Evolutionary conservation across 1,140 invertebrate genomes (phyloP).

Genomic region (Lordiphosa collinella): DNA sequence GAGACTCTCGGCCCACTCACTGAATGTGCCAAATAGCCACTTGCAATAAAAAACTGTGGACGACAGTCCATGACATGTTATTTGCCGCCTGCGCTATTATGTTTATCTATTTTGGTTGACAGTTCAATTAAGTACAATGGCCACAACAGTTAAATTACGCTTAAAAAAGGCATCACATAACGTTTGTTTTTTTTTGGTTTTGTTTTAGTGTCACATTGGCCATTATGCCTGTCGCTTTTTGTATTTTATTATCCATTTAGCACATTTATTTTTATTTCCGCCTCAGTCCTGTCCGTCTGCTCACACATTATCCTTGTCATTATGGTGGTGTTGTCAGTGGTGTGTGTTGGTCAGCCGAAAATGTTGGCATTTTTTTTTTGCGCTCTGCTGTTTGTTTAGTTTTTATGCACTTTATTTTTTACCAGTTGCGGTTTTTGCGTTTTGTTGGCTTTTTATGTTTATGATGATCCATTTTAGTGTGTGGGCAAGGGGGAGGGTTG

Average conservation of each 20-base stretch:
- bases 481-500: conserved; percentile 23
- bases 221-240: conserved; percentile 70
- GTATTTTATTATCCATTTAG: conserved; percentile 77
- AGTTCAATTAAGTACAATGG: conserved; percentile 75
- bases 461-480: conserved; percentile 45
- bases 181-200: conserved; percentile 23
- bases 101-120: conserved; percentile 69
- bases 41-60: conserved; percentile 6
- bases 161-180: conserved; percentile 53
- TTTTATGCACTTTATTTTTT: conserved; percentile 73
- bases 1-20: no score
- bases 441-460: conserved; percentile 14
- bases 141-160: conserved; percentile 71
- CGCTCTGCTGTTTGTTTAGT: conserved; percentile 33
- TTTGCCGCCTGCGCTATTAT: conserved; percentile 37
- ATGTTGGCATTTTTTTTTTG: conserved; percentile 58
- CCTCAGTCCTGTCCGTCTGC: conserved; percentile 29
- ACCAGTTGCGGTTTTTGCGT: conserved; percentile 58
- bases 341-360: conserved; percentile 53
- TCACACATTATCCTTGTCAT: conserved; percentile 60
- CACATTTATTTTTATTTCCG: conserved; percentile 75
- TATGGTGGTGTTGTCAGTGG: conserved; percentile 18
- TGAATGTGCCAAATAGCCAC: no score
- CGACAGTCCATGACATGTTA: conserved; percentile 17
- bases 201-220: conserved; percentile 48